Conservation (phyloP, 2,888 invertebrate genomes). For the Morinoia aosen region DNA sequence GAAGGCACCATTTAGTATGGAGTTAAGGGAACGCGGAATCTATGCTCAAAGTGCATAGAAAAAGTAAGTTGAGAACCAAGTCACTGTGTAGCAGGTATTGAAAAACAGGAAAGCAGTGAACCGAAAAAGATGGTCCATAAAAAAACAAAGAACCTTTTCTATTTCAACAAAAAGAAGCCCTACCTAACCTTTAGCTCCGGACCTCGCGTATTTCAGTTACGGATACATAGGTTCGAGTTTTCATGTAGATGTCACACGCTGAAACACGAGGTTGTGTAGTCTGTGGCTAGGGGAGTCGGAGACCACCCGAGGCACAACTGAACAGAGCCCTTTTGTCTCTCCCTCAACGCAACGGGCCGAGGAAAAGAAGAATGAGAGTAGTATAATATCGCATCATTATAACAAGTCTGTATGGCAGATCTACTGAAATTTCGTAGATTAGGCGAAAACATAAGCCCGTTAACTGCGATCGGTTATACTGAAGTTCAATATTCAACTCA, state of each 20-base stretch:
- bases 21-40: no score
- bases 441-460: not conserved
- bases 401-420: not conserved
- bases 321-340: not conserved
- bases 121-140: no score
- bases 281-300: not conserved
- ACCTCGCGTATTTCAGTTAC: not conserved
- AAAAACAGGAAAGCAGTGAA: no score
- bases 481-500: no score
- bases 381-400: not conserved
- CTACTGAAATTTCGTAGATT: not conserved
- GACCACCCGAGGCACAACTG: not conserved
- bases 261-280: not conserved
- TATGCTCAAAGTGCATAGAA: no score
- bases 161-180: no score
- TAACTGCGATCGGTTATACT: no score
- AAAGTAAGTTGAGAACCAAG: no score
- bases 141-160: no score
- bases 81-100: no score
- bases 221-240: not conserved
- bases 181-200: no score
- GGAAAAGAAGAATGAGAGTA: not conserved
- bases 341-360: not conserved
- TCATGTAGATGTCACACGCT: not conserved
- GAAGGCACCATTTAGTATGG: no score